Percentiles rank a stretch among this genome's conserved stretches.
phyloP scores from a whole-genome alignment of 2,113 vertebrate genomes.

The Sialia sialis region DNA sequence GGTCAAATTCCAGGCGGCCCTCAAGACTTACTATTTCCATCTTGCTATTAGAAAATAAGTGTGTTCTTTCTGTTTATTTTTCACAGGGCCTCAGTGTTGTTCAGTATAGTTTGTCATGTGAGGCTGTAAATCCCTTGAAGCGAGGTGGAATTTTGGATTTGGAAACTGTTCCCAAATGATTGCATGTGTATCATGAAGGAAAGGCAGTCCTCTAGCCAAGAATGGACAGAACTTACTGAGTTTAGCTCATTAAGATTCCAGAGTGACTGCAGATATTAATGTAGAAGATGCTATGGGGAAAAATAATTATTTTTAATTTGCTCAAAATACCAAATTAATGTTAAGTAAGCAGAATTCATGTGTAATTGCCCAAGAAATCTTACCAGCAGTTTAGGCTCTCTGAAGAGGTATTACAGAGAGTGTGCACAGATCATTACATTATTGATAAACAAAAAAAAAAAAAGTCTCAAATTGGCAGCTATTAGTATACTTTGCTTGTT shows the following conservation, averaged over 20 bases:
- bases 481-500: not conserved
- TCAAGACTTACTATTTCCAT: conserved; percentile 27
- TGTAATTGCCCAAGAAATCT: conserved; percentile 1
- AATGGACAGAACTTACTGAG: not conserved
- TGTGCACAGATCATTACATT: not conserved
- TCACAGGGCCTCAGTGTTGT: conserved; percentile 20
- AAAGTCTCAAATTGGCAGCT: not conserved
- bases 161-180: not conserved
- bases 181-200: not conserved
- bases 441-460: conserved; percentile 4
- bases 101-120: conserved; percentile 8
- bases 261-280: not conserved
- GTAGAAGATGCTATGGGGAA: conserved; percentile 4
- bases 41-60: conserved; percentile 34
- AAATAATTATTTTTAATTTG: conserved; percentile 48
- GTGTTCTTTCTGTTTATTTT: conserved; percentile 31
- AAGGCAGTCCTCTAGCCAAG: not conserved
- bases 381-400: not conserved
- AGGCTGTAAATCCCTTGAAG: conserved; percentile 32
- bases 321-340: conserved; percentile 12
- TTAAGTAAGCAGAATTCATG: conserved; percentile 20
- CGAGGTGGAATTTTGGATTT: conserved; percentile 27
- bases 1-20: conserved; percentile 38
- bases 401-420: conserved; percentile 9
- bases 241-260: conserved; percentile 42